phyloP scores from a whole-genome alignment of 1,140 invertebrate species.

The Plodia interpunctella region DNA sequence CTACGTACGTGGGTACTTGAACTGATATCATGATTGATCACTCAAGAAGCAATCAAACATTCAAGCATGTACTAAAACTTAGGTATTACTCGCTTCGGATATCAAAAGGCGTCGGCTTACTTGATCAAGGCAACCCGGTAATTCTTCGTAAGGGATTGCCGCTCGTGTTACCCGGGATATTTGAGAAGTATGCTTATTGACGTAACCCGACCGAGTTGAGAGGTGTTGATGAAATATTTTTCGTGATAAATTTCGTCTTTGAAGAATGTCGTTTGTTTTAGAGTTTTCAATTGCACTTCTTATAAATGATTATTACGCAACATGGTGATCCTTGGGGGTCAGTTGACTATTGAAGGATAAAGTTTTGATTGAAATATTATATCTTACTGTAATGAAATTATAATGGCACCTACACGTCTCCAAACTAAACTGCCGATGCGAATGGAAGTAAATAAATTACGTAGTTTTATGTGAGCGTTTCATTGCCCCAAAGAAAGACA shows the following conservation, averaged over 20 bases:
- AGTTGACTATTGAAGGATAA: too few relatives aligned
- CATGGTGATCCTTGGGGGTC: neutral
- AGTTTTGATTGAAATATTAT: too few relatives aligned
- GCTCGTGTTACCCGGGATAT: neutral
- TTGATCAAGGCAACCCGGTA: neutral
- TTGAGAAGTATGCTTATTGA: conserved; percentile 1
- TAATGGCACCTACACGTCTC: too few relatives aligned
- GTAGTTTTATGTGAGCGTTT: too few relatives aligned
- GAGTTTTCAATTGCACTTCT: neutral
- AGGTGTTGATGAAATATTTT: conserved; percentile 1
- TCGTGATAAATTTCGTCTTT: neutral
- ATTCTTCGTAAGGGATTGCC: neutral
- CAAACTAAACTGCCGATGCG: too few relatives aligned
- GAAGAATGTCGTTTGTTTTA: neutral
- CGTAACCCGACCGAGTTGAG: neutral
- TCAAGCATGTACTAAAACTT: neutral
- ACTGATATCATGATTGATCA: neutral
- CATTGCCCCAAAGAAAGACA: too few relatives aligned
- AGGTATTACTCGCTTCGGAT: neutral
- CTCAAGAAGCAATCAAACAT: neutral
- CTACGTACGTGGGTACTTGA: too few relatives aligned
- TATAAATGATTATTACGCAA: neutral
- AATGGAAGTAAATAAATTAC: too few relatives aligned
- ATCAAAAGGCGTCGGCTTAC: neutral
- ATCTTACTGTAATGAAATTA: too few relatives aligned